A percentile compares a stretch with the other conserved stretches of the same genome.
Conservation (phyloP, 2,888 invertebrate genomes). For the Ametastegia equiseti region DNA sequence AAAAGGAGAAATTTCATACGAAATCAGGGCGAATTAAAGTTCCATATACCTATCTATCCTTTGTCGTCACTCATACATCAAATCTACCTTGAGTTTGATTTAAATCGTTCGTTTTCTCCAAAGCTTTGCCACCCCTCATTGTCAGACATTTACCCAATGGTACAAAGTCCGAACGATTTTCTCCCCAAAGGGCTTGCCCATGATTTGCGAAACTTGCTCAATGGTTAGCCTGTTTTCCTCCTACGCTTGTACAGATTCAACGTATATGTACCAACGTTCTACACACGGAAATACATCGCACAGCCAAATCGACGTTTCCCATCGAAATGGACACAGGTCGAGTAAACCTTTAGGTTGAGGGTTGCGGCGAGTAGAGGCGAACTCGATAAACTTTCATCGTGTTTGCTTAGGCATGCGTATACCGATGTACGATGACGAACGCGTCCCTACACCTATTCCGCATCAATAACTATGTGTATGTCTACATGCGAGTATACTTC, state of each 20-base stretch:
- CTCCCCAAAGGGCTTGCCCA: background rate
- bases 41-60: background rate
- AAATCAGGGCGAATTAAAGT: background rate
- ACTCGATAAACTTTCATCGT: slow-evolving; percentile 44
- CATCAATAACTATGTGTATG: slow-evolving; percentile 21
- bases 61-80: slow-evolving; percentile 1
- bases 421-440: background rate
- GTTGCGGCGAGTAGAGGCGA: slow-evolving; percentile 27
- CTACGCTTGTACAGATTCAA: slow-evolving; percentile 14
- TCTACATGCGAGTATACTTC: background rate
- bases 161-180: slow-evolving; percentile 9
- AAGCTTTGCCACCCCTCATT: background rate
- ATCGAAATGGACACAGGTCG: slow-evolving; percentile 28
- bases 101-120: slow-evolving; percentile 26
- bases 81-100: slow-evolving; percentile 29
- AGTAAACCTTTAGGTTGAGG: slow-evolving; percentile 16
- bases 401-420: slow-evolving; percentile 45
- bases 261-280: background rate
- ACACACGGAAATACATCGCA: background rate
- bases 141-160: slow-evolving; percentile 1
- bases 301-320: slow-evolving; percentile 17
- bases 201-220: background rate
- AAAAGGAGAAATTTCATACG: background rate
- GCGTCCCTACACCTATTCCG: slow-evolving; percentile 2
- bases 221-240: slow-evolving; percentile 34